Conservation (phyloP, 2,113 vertebrate species). For the Macquaria australasica region DNA sequence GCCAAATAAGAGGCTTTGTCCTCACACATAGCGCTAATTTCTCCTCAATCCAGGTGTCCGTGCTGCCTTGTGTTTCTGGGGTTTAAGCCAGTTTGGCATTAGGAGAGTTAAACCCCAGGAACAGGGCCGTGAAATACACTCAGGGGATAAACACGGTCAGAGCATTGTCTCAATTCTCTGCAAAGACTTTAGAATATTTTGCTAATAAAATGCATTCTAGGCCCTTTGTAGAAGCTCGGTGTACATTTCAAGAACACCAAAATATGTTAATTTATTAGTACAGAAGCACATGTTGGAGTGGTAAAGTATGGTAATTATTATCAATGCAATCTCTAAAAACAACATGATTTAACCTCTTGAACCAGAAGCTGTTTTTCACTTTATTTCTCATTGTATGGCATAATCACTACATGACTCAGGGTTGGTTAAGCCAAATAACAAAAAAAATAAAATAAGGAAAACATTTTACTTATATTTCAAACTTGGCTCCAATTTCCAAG, state of each 20-base stretch:
- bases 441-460: too few relatives aligned
- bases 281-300: neutral
- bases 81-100: slow-evolving; percentile 47
- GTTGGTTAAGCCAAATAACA: too few relatives aligned
- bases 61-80: slow-evolving; percentile 30
- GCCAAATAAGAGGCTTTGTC: slow-evolving; percentile 74
- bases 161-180: slow-evolving; percentile 19
- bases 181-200: slow-evolving; percentile 2
- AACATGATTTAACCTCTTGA: neutral
- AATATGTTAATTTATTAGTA: neutral
- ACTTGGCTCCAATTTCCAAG: neutral
- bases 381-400: neutral
- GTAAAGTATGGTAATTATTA: neutral
- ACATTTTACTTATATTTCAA: neutral
- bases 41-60: slow-evolving; percentile 65
- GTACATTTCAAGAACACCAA: neutral
- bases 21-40: slow-evolving; percentile 65
- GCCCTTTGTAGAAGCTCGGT: neutral
- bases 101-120: slow-evolving; percentile 35
- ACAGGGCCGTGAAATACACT: slow-evolving; percentile 31
- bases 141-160: slow-evolving; percentile 32
- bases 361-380: neutral
- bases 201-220: neutral
- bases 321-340: neutral
- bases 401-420: neutral